Percentiles rank a stretch among this genome's conserved stretches.
These are phyloP conservation scores for Scomber scombrus DNA, from an alignment of 2,113 vertebrate genomes.

Conservation along the genomic window DNA sequence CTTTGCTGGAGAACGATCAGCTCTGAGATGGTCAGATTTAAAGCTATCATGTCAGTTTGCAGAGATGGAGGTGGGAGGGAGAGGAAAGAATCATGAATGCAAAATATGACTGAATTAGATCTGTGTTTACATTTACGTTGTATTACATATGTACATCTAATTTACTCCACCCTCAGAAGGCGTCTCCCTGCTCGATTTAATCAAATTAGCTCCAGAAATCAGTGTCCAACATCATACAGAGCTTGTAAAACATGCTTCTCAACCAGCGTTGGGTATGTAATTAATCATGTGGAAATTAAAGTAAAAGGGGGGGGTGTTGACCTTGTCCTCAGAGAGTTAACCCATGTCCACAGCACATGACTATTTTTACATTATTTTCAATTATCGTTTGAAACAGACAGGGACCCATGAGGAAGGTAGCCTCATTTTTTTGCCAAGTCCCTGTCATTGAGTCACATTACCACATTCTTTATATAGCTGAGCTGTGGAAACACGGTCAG, in stretches of 20 bases:
- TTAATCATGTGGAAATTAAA: constrained; percentile 84
- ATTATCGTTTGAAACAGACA: constrained; percentile 82
- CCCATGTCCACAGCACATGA: constrained; percentile 71
- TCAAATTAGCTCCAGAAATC: constrained; percentile 46
- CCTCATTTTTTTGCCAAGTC: constrained; percentile 75
- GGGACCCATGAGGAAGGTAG: constrained; percentile 77
- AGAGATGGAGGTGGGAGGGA: constrained; percentile 3
- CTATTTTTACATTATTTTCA: constrained; percentile 87
- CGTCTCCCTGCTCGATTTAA: constrained; percentile 22
- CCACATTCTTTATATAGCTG: constrained; percentile 72
- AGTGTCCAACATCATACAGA: constrained; percentile 43
- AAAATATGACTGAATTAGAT: constrained; percentile 3
- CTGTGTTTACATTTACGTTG: constrained; percentile 23
- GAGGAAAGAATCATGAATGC: constrained; percentile 13
- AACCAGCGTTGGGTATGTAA: constrained; percentile 66
- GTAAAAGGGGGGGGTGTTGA: constrained; percentile 73
- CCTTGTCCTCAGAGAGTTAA: constrained; percentile 80
- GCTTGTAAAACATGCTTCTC: constrained; percentile 72
- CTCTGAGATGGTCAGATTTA: constrained; percentile 54
- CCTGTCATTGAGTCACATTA: constrained; percentile 76
- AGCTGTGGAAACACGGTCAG: constrained; percentile 58
- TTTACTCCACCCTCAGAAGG: constrained; percentile 29
- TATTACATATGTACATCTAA: constrained; percentile 36
- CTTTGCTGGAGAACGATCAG: constrained; percentile 59
- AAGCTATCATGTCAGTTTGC: constrained; percentile 33